Evolutionary conservation across 1,140 invertebrate species (phyloP).

Genomic region (Anagrus nilaparvatae): DNA sequence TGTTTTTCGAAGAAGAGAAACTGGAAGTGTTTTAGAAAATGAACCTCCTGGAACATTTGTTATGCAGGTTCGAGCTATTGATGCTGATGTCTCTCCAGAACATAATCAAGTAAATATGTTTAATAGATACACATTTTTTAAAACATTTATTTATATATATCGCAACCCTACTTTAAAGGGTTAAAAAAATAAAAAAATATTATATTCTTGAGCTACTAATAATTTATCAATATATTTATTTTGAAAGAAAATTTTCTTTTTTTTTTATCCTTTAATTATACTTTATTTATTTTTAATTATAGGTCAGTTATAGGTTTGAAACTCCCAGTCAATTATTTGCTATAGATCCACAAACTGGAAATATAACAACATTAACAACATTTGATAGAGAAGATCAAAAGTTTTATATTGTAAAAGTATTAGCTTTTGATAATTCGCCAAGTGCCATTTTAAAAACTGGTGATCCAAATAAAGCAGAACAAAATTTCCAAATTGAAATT

Average conservation of each 20-base stretch:
- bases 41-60: constrained; percentile 69
- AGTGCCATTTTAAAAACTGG: constrained; percentile 60
- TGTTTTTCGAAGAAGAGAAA: constrained; percentile 64
- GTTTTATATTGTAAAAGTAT: constrained; percentile 74
- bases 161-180: not conserved
- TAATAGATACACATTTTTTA: not conserved
- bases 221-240: not conserved
- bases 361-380: constrained; percentile 63
- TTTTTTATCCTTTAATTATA: too few relatives aligned
- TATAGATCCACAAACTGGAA: constrained; percentile 72
- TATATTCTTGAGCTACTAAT: too few relatives aligned
- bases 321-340: constrained; percentile 61
- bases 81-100: constrained; percentile 71
- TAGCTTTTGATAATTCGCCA: constrained; percentile 74
- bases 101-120: constrained; percentile 55
- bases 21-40: constrained; percentile 74
- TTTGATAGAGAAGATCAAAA: constrained; percentile 75
- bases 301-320: constrained; percentile 62
- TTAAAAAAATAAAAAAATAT: not conserved
- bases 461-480: constrained; percentile 59
- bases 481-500: constrained; percentile 76
- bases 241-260: too few relatives aligned
- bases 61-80: constrained; percentile 76
- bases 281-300: constrained; percentile 10
- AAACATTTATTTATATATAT: not conserved